phyloP scores from a whole-genome alignment of 2,888 invertebrate species.

The Leptura quadrifasciata region DNA sequence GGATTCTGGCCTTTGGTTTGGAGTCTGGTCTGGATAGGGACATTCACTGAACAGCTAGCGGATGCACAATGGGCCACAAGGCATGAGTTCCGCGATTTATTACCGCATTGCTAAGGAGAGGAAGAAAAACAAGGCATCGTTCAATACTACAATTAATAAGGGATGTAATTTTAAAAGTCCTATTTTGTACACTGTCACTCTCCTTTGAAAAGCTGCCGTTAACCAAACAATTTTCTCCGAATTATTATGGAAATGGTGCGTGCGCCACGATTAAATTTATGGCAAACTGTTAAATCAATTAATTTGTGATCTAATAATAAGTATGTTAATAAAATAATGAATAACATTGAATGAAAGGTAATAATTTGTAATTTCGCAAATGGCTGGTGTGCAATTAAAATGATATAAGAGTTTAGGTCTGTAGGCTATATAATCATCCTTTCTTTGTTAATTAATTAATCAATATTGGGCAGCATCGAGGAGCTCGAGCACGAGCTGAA shows the following conservation, averaged over 20 bases:
- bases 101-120: too few species aligned
- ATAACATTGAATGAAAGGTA: slow-evolving; percentile 3
- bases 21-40: too few species aligned
- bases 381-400: slow-evolving; percentile 24
- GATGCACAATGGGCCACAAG: too few species aligned
- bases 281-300: background rate
- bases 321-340: slow-evolving; percentile 21
- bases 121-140: too few species aligned
- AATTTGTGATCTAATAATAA: background rate
- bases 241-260: background rate
- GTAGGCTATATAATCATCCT: slow-evolving; percentile 34
- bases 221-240: background rate
- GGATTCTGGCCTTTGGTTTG: too few species aligned
- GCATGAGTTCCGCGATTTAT: too few species aligned
- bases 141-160: too few species aligned
- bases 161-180: too few species aligned
- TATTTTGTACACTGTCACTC: too few species aligned
- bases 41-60: too few species aligned
- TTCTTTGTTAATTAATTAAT: slow-evolving; percentile 46
- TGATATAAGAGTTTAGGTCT: background rate
- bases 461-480: slow-evolving; percentile 41
- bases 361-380: slow-evolving; percentile 16
- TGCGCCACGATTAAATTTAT: background rate
- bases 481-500: slow-evolving; percentile 40
- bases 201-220: too few species aligned